phyloP scores from a whole-genome alignment of 2,797 vertebrate genomes.

The Alauda arvensis region DNA sequence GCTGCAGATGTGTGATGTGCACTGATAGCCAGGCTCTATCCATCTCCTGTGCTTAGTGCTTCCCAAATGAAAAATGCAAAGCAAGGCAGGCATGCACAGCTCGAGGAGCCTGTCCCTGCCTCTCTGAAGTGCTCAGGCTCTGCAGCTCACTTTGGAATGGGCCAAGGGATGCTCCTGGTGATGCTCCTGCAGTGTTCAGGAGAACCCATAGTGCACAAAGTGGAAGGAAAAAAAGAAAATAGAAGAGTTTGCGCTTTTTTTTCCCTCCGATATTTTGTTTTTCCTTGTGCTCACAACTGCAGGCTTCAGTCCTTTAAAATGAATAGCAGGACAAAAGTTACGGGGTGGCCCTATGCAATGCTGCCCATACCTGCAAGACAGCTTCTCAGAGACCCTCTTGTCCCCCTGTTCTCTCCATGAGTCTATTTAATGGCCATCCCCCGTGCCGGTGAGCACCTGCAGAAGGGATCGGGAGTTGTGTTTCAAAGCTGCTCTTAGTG shows the following conservation, averaged over 20 bases:
- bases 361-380: not conserved
- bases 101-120: not conserved
- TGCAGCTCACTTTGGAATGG: not conserved
- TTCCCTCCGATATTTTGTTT: not conserved
- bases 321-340: not conserved
- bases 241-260: not conserved
- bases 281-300: not conserved
- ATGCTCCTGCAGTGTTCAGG: not conserved
- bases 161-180: not conserved
- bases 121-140: rapidly evolving
- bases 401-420: not conserved
- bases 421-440: not conserved
- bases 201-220: not conserved
- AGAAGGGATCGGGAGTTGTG: conserved; percentile 47
- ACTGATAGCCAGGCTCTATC: not conserved
- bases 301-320: not conserved
- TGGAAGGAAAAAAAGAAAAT: not conserved
- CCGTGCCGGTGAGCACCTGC: conserved; percentile 6
- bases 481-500: conserved; percentile 57
- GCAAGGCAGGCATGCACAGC: rapidly evolving
- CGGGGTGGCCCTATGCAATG: rapidly evolving
- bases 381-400: not conserved
- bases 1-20: not conserved
- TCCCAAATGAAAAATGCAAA: not conserved
- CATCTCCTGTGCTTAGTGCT: not conserved